phyloP scores from a whole-genome alignment of 2,888 invertebrate genomes.

The Papilio protenor region DNA sequence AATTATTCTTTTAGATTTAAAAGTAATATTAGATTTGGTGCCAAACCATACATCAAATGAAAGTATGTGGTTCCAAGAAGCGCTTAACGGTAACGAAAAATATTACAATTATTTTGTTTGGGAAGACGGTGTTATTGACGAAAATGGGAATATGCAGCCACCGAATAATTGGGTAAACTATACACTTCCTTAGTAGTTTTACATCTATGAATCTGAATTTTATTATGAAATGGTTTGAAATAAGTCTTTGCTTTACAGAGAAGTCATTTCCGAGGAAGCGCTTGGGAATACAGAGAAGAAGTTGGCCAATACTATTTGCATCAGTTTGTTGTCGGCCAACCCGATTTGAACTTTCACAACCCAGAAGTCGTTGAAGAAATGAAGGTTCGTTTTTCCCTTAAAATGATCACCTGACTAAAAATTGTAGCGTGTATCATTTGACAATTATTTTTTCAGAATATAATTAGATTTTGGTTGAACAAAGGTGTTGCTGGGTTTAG shows the following conservation, averaged over 20 bases:
- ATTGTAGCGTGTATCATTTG: neutral
- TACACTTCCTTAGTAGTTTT: neutral
- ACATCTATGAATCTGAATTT: neutral
- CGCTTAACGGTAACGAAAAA: constrained; percentile 84
- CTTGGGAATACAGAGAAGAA: constrained; percentile 88
- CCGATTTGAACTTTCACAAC: constrained; percentile 90
- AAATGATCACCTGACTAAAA: neutral
- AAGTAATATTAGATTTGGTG: constrained; percentile 87
- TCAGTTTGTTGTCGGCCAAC: constrained; percentile 87
- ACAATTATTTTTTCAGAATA: constrained; percentile 71
- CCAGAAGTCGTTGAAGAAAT: constrained; percentile 86
- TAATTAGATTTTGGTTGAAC: constrained; percentile 91
- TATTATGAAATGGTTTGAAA: neutral
- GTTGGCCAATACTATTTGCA: constrained; percentile 89
- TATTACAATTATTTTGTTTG: constrained; percentile 91
- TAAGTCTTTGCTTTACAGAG: constrained; percentile 56
- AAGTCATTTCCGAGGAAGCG: constrained; percentile 86
- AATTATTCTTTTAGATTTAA: constrained; percentile 68
- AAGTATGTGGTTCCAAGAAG: constrained; percentile 93
- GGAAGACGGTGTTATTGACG: constrained; percentile 83
- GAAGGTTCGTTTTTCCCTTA: constrained; percentile 61
- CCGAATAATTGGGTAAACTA: constrained; percentile 90
- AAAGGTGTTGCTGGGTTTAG: constrained; percentile 95
- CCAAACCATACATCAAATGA: constrained; percentile 91
- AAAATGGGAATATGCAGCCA: constrained; percentile 78